A percentile compares a stretch with the other conserved stretches of the same genome.
phyloP scores from a whole-genome alignment of 2,113 vertebrate genomes.

The Microtus richardsoni region DNA sequence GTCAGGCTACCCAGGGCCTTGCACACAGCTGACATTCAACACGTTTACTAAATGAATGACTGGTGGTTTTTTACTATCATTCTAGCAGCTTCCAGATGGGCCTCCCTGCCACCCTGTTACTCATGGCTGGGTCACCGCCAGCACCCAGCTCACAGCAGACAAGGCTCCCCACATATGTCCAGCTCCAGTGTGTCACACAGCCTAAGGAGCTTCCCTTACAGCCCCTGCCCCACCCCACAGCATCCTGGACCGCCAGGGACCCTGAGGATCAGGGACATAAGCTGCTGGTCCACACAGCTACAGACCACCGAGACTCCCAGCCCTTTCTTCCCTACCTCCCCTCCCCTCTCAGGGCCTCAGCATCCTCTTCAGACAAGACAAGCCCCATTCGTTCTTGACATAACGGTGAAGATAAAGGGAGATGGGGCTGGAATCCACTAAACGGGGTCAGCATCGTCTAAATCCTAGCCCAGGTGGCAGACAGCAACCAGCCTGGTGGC shows the following conservation, averaged over 20 bases:
- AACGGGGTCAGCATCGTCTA: no score
- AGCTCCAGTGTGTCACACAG: not conserved
- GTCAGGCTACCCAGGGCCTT: not conserved
- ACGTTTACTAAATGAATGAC: not conserved
- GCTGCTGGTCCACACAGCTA: not conserved
- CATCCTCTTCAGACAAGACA: not conserved
- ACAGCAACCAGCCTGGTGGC: no score
- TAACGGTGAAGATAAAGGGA: not conserved
- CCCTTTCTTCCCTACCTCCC: not conserved
- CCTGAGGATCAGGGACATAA: not conserved
- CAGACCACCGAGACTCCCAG: rapidly evolving
- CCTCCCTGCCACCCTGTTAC: not conserved
- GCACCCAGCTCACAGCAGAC: conserved; percentile 28
- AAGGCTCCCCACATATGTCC: not conserved
- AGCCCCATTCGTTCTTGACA: not conserved
- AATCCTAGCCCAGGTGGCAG: not conserved
- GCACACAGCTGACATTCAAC: not conserved
- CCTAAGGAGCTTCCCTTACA: not conserved
- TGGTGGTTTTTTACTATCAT: not conserved
- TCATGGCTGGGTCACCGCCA: not conserved
- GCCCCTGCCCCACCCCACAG: not conserved
- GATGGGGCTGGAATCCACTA: not conserved
- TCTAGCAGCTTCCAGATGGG: conserved; percentile 50
- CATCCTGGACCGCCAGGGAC: not conserved
- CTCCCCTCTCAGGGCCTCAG: not conserved